Percentiles rank a stretch among this genome's conserved stretches.
Conservation (phyloP, 1,140 invertebrate genomes). For the Eumaeus atala region DNA sequence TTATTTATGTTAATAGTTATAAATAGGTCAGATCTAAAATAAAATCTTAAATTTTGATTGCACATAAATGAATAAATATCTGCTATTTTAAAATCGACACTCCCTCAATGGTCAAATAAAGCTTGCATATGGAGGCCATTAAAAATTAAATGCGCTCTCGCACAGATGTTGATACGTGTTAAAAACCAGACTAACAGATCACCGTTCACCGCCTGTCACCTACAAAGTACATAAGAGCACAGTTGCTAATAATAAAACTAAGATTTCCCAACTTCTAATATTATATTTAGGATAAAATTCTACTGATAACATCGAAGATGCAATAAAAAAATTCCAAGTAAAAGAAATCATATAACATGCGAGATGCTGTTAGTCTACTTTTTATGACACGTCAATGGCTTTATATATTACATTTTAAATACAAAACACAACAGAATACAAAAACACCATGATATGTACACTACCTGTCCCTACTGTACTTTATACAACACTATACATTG, state of each 20-base stretch:
- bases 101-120: slow-evolving; percentile 37
- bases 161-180: not conserved
- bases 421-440: slow-evolving; percentile 13
- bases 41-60: slow-evolving; percentile 46
- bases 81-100: slow-evolving; percentile 26
- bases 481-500: slow-evolving; percentile 48
- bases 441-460: slow-evolving; percentile 67
- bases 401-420: not conserved
- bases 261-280: not conserved
- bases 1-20: slow-evolving; percentile 14
- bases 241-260: not conserved
- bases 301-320: not conserved
- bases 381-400: not conserved
- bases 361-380: not conserved
- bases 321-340: not conserved
- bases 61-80: slow-evolving; percentile 36
- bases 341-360: not conserved
- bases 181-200: slow-evolving; percentile 3
- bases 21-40: slow-evolving; percentile 50
- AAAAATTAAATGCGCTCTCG: slow-evolving; percentile 34
- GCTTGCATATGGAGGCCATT: slow-evolving; percentile 34
- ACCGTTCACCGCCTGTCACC: not conserved
- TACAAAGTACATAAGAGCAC: not conserved
- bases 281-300: slow-evolving; percentile 1
- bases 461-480: slow-evolving; percentile 33